A percentile compares a stretch with the other conserved stretches of the same genome.
Conservation (phyloP, 2,113 vertebrate species). For the Nettapus auritus region DNA sequence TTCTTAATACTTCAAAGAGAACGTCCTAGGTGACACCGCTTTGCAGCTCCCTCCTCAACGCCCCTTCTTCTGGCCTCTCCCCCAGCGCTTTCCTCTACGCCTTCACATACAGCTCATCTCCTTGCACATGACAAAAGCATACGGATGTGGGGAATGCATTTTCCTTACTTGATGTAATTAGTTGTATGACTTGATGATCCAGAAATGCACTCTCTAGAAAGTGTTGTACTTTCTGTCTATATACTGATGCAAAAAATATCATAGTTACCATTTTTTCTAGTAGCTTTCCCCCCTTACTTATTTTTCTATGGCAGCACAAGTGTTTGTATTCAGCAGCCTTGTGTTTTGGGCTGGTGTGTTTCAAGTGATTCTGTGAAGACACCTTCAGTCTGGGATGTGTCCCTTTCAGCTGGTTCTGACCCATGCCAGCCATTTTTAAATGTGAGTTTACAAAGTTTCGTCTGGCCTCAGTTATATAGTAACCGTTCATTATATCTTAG, state of each 20-base stretch:
- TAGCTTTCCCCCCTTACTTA: not conserved
- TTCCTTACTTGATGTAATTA: not conserved
- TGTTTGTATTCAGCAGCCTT: not conserved
- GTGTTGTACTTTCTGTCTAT: not conserved
- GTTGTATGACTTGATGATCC: not conserved
- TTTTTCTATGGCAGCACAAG: not conserved
- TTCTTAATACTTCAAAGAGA: conserved; percentile 64
- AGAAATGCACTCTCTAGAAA: not conserved
- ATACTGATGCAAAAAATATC: not conserved
- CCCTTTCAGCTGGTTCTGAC: not conserved
- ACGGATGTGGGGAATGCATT: not conserved
- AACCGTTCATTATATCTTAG: fast-evolving
- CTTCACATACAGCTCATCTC: not conserved
- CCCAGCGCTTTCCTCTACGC: not conserved
- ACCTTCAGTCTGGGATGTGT: fast-evolving
- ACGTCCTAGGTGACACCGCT: not conserved
- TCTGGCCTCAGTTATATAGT: not conserved
- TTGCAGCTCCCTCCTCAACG: not conserved
- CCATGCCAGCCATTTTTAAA: not conserved
- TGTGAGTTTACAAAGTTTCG: not conserved
- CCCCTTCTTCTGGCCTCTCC: not conserved
- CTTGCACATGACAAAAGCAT: not conserved
- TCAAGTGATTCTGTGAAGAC: no score
- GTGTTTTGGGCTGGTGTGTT: not conserved
- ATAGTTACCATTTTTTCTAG: not conserved